Evolutionary conservation across 2,113 vertebrate genomes (phyloP).

Genomic region (Tretioscincus oriximinensis): DNA sequence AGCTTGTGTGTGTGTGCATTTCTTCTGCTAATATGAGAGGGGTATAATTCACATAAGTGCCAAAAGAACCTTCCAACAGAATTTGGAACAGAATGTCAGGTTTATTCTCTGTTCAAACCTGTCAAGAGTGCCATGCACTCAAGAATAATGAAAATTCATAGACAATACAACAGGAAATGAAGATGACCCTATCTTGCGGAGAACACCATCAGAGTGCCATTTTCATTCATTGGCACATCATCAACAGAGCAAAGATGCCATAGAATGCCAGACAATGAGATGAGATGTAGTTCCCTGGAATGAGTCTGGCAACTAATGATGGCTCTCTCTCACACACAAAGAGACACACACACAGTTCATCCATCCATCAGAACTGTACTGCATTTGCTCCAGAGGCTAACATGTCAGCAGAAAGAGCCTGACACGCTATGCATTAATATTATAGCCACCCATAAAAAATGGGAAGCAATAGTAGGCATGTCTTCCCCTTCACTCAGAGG

Average conservation of each 20-base stretch:
- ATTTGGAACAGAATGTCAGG: rapidly evolving
- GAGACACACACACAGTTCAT: background rate
- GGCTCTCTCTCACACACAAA: background rate
- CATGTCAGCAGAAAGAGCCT: conserved; percentile 7
- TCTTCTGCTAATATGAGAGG: background rate
- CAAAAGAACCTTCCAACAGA: background rate
- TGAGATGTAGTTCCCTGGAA: conserved; percentile 19
- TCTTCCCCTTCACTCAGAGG: background rate
- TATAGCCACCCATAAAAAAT: background rate
- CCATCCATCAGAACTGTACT: background rate
- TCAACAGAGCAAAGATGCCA: background rate
- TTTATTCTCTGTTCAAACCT: background rate
- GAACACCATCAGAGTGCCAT: background rate
- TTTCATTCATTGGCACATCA: conserved; percentile 30
- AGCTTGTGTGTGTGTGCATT: background rate
- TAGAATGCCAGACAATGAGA: conserved; percentile 16
- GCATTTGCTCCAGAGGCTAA: background rate
- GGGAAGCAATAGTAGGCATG: background rate
- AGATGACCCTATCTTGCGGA: background rate
- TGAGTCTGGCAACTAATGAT: background rate
- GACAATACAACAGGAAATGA: conserved; percentile 2
- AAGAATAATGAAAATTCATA: conserved; percentile 24
- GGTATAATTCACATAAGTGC: background rate
- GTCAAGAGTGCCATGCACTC: background rate
- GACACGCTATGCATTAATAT: background rate